A percentile compares a stretch with the other conserved stretches of the same genome.
phyloP scores from a whole-genome alignment of 2,797 vertebrate species.

The Poeciliopsis infans region DNA sequence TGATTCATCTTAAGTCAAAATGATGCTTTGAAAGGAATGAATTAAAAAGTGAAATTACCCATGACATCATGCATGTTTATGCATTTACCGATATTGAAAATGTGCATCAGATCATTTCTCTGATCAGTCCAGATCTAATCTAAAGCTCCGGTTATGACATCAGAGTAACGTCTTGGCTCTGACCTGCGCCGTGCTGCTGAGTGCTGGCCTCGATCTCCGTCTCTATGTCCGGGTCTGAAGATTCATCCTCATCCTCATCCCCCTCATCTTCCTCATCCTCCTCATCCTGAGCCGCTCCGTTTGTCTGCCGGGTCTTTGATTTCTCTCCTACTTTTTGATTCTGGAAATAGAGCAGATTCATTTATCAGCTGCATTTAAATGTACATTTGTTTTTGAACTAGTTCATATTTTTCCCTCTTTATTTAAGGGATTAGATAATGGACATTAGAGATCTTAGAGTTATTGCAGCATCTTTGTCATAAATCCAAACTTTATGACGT shows the following conservation, averaged over 20 bases:
- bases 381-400: not conserved
- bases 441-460: not conserved
- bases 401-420: not conserved
- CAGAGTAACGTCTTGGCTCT: slow-evolving; percentile 6
- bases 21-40: not conserved
- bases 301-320: slow-evolving; percentile 35
- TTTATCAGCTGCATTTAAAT: not conserved
- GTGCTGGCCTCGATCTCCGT: slow-evolving; percentile 81
- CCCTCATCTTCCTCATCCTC: slow-evolving; percentile 71
- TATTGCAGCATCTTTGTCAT: not conserved
- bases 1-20: not conserved
- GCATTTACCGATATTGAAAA: not conserved
- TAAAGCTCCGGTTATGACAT: not conserved
- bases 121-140: not conserved
- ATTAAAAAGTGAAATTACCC: not conserved
- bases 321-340: slow-evolving; percentile 48
- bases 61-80: not conserved
- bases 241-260: slow-evolving; percentile 82
- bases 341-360: slow-evolving; percentile 18
- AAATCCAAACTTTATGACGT: not conserved
- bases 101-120: not conserved
- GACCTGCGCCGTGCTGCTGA: slow-evolving; percentile 71
- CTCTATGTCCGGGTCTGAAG: slow-evolving; percentile 85
- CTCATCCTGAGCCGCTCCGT: slow-evolving; percentile 39
- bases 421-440: too few relatives aligned